Evolutionary conservation across 2,113 vertebrate species (phyloP), one percentile per base, ranked within the genome.

Genomic region (Fregata magnificens): DNA sequence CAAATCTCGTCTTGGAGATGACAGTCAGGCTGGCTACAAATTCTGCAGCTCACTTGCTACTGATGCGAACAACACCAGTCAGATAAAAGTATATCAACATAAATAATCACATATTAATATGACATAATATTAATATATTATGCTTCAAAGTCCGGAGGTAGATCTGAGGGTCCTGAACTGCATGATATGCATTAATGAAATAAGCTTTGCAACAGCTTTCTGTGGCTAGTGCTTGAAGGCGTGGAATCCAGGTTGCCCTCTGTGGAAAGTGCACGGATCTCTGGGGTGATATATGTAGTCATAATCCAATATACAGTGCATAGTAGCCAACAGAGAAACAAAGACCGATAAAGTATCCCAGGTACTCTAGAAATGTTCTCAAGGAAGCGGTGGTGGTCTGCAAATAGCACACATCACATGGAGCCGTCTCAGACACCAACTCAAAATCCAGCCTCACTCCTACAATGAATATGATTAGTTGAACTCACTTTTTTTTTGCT

Each of bases 1-100:
- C 95, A 97, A 97, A 86, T 9, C 25, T 87, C 89, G 86, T 93
- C 84, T 76, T 87, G 53, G 89, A 93, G 94, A 52, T 94, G 97
- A 95, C 97, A 96, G 87, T 84, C 7, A 7, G 44, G 70, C 77
- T 69, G 86, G 86, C 72, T 93, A 71, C 80, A 89, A 93, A 92
- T 84, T 61, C 96, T 81, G 79, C 92, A 62, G 87, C 76, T 92
- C 76, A 26, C 79, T 86, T 70, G 71, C 74, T 53, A 11, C 74
- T 94, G 93, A 83, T 34, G 85, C 58, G 90, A 82, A 74, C 67
- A 79, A 56, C 76, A 81, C 16, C 42, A 47, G 71, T 42, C 88
- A 92, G 89, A 95, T 91, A 82, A 95, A 92, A 91, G 53, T 5
- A 29, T 85, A 93, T 95, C 80, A 85, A 36, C 58, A 76, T 91